These are phyloP conservation scores for Augochlora pura DNA, from an alignment of 1,140 invertebrate genomes.

Conservation along the genomic window DNA sequence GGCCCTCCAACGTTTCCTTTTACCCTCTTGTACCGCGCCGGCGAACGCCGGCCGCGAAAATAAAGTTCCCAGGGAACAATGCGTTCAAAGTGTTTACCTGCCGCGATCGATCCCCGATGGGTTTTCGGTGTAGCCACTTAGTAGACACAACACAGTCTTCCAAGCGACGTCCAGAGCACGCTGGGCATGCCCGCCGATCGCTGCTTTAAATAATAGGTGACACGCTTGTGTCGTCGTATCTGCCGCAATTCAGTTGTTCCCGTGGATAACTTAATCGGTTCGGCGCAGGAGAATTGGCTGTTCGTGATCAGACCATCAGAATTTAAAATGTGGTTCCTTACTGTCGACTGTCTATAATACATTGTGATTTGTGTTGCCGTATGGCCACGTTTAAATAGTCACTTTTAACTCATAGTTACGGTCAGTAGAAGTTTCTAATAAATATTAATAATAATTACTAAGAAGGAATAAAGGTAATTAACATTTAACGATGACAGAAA, in stretches of 20 bases:
- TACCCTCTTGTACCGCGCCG: background rate
- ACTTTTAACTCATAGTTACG: too few species aligned
- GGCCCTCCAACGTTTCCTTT: background rate
- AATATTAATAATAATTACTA: too few species aligned
- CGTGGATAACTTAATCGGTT: background rate
- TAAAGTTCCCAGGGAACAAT: background rate
- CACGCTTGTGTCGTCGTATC: background rate
- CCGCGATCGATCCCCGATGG: background rate
- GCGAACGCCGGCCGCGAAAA: background rate
- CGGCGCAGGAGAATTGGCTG: too few species aligned
- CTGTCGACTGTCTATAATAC: too few species aligned
- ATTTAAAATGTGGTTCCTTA: too few species aligned
- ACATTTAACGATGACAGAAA: too few species aligned
- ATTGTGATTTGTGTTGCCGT: too few species aligned
- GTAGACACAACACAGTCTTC: background rate
- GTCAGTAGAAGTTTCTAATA: too few species aligned
- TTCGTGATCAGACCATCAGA: too few species aligned
- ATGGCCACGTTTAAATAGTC: too few species aligned
- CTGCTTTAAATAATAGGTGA: background rate
- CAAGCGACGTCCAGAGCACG: background rate
- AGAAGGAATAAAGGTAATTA: too few species aligned
- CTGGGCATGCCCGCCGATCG: background rate
- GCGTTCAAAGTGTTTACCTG: background rate
- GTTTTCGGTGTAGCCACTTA: conserved; percentile 14
- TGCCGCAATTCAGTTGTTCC: background rate